Base-by-base conservation (phyloP, 2,888 invertebrate species). In the Euproctis similis region DNA sequence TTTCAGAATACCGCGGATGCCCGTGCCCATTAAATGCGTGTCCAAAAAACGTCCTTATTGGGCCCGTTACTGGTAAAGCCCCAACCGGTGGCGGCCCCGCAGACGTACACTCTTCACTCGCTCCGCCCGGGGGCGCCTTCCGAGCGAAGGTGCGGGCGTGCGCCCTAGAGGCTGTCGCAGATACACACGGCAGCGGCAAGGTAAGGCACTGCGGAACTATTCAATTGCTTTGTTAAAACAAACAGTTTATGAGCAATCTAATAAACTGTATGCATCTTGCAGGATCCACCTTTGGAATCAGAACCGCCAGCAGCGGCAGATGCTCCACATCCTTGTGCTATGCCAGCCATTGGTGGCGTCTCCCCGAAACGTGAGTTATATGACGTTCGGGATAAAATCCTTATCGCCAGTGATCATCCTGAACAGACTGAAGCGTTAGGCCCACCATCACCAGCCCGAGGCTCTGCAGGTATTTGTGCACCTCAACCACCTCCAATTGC, bases 11-110 rank as follows among this genome's bases (percentile, higher is more conserved):
- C 36, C 73, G 81, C 52, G 87, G 88, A 82, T 94, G 95, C 84
- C 93, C 94, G 62, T 95, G 94, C 88, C 93, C 94, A 86, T 90
- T 94, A 88, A 93, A 93, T 87, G 90, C 94, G 89, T 95, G 94
- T 95, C 93, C 95, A 95, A 95, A 95, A 95, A 95, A 95, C 95
- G 95, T 92, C 91, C 93, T 90, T 94, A 94, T 94, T 95, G 95
- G 95, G 90, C 94, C 94, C 93, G 94, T 93, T 94, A 94, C 93
- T 94, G 94, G 94, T 93, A 93, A 93, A 91, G 90, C 92, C 92
- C 94, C 93, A 89, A 85, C 87, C 82, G 85, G 88, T 85, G 86
- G 86, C 86, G 88, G 86, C 84, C 84, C 80, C 51, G 64, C 57
- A 46, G 80, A 78, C 68, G 61, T 69, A 24, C 60, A 69, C 46